These are phyloP conservation scores for Loxodonta africana DNA, from an alignment of 2,113 vertebrate species.

Conservation along the genomic window DNA sequence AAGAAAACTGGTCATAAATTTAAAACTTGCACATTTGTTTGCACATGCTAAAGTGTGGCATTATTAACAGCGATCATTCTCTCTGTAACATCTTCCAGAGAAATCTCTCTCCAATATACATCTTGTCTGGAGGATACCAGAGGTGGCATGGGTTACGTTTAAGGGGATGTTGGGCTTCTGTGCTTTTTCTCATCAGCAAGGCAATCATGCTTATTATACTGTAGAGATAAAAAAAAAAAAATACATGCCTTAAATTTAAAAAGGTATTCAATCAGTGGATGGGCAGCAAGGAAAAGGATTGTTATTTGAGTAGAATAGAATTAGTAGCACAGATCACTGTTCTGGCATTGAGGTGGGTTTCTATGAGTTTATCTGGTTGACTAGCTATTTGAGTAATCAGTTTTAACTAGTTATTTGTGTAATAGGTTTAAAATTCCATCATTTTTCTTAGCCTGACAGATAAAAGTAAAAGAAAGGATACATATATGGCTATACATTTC, in stretches of 20 bases:
- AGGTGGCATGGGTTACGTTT: neutral
- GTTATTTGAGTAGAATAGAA: conserved; percentile 11
- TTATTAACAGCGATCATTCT: neutral
- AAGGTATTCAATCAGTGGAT: conserved; percentile 10
- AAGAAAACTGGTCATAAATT: neutral
- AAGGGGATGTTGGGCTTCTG: neutral
- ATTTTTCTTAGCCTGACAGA: conserved; percentile 48
- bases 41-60: neutral
- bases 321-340: neutral
- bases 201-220: neutral
- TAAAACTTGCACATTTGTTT: neutral
- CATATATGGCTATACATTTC: neutral
- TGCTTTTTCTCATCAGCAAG: conserved; percentile 47
- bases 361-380: neutral
- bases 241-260: conserved; percentile 24
- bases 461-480: conserved; percentile 51
- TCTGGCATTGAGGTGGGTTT: neutral
- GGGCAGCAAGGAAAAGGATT: neutral
- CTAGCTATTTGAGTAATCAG: conserved; percentile 41
- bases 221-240: neutral
- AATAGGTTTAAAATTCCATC: conserved; percentile 54
- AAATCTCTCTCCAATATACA: neutral
- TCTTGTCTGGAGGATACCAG: neutral
- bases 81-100: neutral
- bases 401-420: conserved; percentile 53